phyloP scores from a whole-genome alignment of 2,797 vertebrate species.

The Megaceryle alcyon region DNA sequence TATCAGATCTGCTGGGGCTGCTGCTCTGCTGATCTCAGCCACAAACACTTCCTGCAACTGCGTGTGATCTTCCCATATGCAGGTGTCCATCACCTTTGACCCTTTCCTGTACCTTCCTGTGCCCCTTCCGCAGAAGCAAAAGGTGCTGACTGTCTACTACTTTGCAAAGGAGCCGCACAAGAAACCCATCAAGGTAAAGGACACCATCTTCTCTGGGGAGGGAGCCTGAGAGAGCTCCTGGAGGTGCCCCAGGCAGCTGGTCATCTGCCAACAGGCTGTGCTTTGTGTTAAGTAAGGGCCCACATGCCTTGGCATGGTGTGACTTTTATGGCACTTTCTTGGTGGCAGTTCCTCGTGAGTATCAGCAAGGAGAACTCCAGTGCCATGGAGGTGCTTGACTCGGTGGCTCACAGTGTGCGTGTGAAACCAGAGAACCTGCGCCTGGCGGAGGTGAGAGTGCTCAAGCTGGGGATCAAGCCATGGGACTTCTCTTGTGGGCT shows the following conservation, averaged over 20 bases:
- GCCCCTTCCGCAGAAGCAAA: constrained; percentile 97
- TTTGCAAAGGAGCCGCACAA: constrained; percentile 97
- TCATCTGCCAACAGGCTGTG: neutral
- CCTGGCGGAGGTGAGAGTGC: constrained; percentile 86
- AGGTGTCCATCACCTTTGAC: constrained; percentile 99
- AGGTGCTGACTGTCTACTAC: constrained; percentile 94
- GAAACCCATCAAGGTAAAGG: constrained; percentile 93
- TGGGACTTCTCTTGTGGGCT: neutral
- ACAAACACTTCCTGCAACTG: neutral
- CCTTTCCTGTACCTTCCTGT: constrained; percentile 98
- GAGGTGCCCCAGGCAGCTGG: neutral
- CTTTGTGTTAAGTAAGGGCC: neutral
- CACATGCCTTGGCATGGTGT: fast-evolving
- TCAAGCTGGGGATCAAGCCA: fast-evolving
- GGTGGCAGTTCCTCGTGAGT: constrained; percentile 91
- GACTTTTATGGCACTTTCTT: neutral
- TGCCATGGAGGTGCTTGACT: constrained; percentile 92
- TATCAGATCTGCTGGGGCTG: neutral
- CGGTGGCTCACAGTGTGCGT: constrained; percentile 87
- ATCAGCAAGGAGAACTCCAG: constrained; percentile 97
- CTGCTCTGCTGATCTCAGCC: neutral
- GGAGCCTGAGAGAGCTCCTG: neutral
- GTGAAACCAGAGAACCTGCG: constrained; percentile 94
- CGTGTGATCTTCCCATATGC: neutral
- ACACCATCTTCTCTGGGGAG: neutral